A percentile compares a stretch with the other conserved stretches of the same genome.
Evolutionary conservation across 2,888 invertebrate species (phyloP).

Genomic region (Abrostola triplasia): DNA sequence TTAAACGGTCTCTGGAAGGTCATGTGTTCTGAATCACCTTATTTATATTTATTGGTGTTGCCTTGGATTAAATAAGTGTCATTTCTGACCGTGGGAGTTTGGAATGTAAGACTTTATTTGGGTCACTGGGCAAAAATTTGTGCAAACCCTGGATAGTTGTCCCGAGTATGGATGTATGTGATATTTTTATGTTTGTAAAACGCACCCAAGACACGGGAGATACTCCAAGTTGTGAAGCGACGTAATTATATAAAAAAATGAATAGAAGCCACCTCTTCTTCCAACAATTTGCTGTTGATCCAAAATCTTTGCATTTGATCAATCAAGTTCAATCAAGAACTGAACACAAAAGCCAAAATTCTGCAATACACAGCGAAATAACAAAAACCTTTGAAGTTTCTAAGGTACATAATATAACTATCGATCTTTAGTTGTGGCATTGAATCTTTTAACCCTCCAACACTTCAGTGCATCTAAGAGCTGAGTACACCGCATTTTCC

Average conservation of each 20-base stretch:
- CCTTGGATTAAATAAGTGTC: background rate
- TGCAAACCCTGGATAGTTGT: too few relatives aligned
- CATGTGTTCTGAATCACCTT: background rate
- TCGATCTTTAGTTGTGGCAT: slow-evolving; percentile 21
- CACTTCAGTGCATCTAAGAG: slow-evolving; percentile 14
- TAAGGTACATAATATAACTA: slow-evolving; percentile 36
- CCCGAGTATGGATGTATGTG: too few relatives aligned
- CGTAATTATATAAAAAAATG: too few relatives aligned
- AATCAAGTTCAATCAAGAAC: background rate
- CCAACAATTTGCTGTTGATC: too few relatives aligned
- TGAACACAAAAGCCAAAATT: slow-evolving; percentile 21
- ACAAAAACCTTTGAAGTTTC: background rate
- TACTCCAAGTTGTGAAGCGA: too few relatives aligned
- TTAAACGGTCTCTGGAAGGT: slow-evolving; percentile 20
- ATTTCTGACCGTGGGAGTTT: background rate
- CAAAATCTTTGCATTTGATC: too few relatives aligned
- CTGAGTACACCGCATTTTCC: slow-evolving; percentile 1
- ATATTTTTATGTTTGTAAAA: too few relatives aligned
- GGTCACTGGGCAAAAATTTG: too few relatives aligned
- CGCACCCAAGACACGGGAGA: too few relatives aligned
- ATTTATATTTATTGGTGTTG: background rate
- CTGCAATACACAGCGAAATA: slow-evolving; percentile 26
- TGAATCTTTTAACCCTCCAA: slow-evolving; percentile 39
- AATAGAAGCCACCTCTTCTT: too few relatives aligned
- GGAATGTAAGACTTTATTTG: too few relatives aligned